These are phyloP conservation scores for Gadus chalcogrammus DNA, from an alignment of 2,113 vertebrate genomes.

Conservation along the genomic window DNA sequence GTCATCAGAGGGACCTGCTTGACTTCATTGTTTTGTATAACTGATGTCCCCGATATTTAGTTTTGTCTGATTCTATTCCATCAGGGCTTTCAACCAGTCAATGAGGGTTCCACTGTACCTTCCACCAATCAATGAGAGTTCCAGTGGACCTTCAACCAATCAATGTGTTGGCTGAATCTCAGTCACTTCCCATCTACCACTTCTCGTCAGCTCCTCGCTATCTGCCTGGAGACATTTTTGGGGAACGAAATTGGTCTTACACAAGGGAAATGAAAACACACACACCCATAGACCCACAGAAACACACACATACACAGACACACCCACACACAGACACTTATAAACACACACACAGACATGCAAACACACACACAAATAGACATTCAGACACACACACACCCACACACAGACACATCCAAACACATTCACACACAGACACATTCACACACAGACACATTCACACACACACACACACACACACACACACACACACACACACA, in stretches of 20 bases:
- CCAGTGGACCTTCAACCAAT: constrained; percentile 44
- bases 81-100: constrained; percentile 45
- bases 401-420: neutral
- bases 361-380: neutral
- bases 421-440: neutral
- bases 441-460: neutral
- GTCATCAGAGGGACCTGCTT: constrained; percentile 26
- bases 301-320: neutral
- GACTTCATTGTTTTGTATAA: constrained; percentile 53
- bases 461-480: neutral
- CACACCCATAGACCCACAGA: neutral
- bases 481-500: neutral
- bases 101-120: constrained; percentile 43
- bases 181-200: constrained; percentile 30
- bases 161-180: constrained; percentile 42
- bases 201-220: constrained; percentile 16
- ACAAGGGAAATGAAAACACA: neutral
- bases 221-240: constrained; percentile 16
- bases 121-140: constrained; percentile 46
- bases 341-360: neutral
- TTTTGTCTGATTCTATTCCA: constrained; percentile 25
- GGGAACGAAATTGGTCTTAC: neutral
- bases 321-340: constrained; percentile 1
- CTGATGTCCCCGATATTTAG: constrained; percentile 42
- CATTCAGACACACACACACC: neutral